Conservation (phyloP, 2,113 vertebrate species). For the Melanerpes aurifrons region DNA sequence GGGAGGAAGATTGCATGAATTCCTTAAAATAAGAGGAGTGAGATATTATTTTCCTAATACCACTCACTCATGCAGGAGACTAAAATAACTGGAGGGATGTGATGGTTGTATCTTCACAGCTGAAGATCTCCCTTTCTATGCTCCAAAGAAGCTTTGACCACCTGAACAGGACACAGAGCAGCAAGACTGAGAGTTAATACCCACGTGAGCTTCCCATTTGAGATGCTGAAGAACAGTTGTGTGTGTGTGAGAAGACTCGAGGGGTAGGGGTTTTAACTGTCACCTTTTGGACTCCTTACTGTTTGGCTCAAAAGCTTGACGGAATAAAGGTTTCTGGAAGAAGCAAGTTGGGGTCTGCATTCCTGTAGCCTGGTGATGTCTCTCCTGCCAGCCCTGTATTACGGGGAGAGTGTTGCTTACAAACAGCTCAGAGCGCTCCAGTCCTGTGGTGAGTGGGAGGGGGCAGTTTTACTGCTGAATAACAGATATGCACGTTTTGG, state of each 20-base stretch:
- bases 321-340: conserved; percentile 68
- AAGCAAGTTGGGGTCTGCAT: conserved; percentile 21
- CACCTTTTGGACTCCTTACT: conserved; percentile 37
- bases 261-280: not conserved
- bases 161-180: conserved; percentile 81
- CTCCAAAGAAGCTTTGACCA: conserved; percentile 91
- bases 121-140: conserved; percentile 88
- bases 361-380: not conserved
- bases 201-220: not conserved
- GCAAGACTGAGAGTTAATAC: conserved; percentile 70
- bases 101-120: conserved; percentile 75
- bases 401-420: not conserved
- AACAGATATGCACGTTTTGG: not conserved
- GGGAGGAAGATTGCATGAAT: not conserved
- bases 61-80: not conserved
- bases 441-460: not conserved
- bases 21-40: not conserved
- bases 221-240: fast-evolving
- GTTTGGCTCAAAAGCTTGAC: conserved; percentile 25
- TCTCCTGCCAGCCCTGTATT: not conserved
- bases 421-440: conserved; percentile 6
- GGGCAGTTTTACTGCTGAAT: not conserved
- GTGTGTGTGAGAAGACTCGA: not conserved
- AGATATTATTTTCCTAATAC: not conserved
- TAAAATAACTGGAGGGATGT: not conserved